Percentiles rank a stretch among this genome's conserved stretches.
Evolutionary conservation across 2,888 invertebrate genomes (phyloP).

Genomic region (Phengaris arion): DNA sequence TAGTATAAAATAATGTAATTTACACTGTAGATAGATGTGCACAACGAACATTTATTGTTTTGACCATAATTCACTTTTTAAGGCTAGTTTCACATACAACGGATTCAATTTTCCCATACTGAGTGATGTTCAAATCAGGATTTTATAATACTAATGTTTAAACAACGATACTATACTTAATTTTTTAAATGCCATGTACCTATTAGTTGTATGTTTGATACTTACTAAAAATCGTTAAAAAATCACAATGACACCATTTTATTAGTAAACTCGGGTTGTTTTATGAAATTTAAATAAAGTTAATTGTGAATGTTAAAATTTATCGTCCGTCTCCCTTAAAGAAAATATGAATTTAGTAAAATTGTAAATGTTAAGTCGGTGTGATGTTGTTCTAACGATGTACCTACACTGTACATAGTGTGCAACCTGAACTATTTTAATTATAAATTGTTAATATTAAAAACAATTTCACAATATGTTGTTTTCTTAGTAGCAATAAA

Average conservation of each 20-base stretch:
- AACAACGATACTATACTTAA: no score
- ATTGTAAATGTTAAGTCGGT: neutral
- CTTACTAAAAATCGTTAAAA: no score
- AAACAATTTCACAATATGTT: neutral
- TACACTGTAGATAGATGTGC: neutral
- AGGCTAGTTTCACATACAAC: neutral
- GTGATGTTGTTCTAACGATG: conserved; percentile 1
- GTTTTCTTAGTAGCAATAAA: neutral
- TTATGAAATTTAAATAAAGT: no score
- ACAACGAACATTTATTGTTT: conserved; percentile 2
- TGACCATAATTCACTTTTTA: neutral
- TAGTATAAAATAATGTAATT: neutral
- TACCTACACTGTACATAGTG: conserved; percentile 13
- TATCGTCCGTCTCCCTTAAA: no score
- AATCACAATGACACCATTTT: no score
- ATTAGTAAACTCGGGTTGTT: no score
- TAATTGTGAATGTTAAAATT: no score
- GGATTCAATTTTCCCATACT: neutral
- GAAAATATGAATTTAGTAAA: no score
- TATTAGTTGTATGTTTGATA: no score
- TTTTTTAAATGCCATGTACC: no score
- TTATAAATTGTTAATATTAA: conserved; percentile 8
- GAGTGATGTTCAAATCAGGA: no score
- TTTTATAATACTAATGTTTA: no score
- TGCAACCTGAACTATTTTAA: neutral